Percentiles rank a stretch among this genome's conserved stretches.
Evolutionary conservation across 2,797 vertebrate species (phyloP).

Genomic region (Centroberyx gerrardi): DNA sequence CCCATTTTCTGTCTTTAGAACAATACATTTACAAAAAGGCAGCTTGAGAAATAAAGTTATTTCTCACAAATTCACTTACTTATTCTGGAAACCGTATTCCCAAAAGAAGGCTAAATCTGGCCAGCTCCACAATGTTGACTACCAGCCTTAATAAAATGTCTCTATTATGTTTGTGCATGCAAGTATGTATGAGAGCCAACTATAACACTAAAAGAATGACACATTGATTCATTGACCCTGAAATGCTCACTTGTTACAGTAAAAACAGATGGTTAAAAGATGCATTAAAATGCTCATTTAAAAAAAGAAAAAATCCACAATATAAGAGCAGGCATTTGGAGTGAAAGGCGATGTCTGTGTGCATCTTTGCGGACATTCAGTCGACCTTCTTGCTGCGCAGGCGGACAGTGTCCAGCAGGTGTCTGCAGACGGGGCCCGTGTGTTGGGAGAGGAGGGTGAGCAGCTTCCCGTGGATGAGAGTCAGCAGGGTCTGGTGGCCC

Average conservation of each 20-base stretch:
- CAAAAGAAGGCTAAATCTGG: constrained; percentile 20
- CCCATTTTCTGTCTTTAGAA: constrained; percentile 39
- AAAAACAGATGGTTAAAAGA: constrained; percentile 67
- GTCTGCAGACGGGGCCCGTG: constrained; percentile 85
- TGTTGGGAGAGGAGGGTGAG: constrained; percentile 91
- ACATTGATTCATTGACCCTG: constrained; percentile 62
- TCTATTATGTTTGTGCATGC: constrained; percentile 60
- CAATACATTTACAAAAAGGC: constrained; percentile 69
- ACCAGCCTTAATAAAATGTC: constrained; percentile 43
- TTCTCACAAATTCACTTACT: constrained; percentile 30
- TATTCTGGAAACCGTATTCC: constrained; percentile 24
- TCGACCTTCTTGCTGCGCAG: constrained; percentile 95
- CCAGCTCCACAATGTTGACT: constrained; percentile 17
- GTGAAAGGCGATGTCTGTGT: constrained; percentile 53
- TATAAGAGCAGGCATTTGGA: constrained; percentile 58
- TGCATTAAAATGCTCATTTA: constrained; percentile 56
- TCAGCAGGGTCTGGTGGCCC: constrained; percentile 97
- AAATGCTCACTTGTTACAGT: constrained; percentile 50
- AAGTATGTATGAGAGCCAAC: constrained; percentile 52
- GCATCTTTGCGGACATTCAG: constrained; percentile 74
- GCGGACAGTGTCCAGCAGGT: constrained; percentile 87
- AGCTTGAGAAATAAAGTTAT: constrained; percentile 55
- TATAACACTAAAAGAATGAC: constrained; percentile 57
- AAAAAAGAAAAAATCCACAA: constrained; percentile 33
- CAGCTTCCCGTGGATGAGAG: constrained; percentile 95